A percentile compares a stretch with the other conserved stretches of the same genome.
Conservation (phyloP, 2,888 invertebrate species). For the Acleris laterana region DNA sequence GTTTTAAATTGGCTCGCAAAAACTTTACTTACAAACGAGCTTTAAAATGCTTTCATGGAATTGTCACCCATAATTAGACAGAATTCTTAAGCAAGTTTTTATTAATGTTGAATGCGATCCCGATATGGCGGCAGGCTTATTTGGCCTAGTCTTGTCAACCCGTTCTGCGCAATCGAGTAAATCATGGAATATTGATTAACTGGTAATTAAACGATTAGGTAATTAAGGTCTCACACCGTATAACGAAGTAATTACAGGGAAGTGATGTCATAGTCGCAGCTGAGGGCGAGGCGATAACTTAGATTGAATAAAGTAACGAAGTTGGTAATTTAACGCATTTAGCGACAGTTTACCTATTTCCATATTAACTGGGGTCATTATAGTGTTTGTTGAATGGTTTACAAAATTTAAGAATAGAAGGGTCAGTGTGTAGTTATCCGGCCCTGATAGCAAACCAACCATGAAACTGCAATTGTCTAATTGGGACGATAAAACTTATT, state of each 20-base stretch:
- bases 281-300: slow-evolving; percentile 1
- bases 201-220: slow-evolving; percentile 37
- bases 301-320: not conserved
- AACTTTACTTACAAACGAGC: slow-evolving; percentile 13
- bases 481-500: no score
- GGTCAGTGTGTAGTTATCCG: no score
- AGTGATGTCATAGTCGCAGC: slow-evolving; percentile 4
- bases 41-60: slow-evolving; percentile 15
- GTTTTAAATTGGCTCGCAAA: not conserved
- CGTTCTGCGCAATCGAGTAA: slow-evolving; percentile 19
- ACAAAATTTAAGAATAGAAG: no score
- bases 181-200: slow-evolving; percentile 36
- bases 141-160: slow-evolving; percentile 16
- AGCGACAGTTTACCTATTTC: no score
- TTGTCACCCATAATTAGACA: slow-evolving; percentile 20
- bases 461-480: no score
- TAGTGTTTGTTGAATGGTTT: no score
- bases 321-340: no score
- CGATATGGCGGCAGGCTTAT: slow-evolving; percentile 21
- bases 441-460: no score
- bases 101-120: slow-evolving; percentile 4
- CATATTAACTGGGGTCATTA: no score
- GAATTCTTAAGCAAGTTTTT: slow-evolving; percentile 24
- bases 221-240: slow-evolving; percentile 24
- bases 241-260: slow-evolving; percentile 19